Evolutionary conservation across 2,797 vertebrate species (phyloP), one percentile per base, ranked within the genome.

Genomic region (Gymnocypris eckloni): DNA sequence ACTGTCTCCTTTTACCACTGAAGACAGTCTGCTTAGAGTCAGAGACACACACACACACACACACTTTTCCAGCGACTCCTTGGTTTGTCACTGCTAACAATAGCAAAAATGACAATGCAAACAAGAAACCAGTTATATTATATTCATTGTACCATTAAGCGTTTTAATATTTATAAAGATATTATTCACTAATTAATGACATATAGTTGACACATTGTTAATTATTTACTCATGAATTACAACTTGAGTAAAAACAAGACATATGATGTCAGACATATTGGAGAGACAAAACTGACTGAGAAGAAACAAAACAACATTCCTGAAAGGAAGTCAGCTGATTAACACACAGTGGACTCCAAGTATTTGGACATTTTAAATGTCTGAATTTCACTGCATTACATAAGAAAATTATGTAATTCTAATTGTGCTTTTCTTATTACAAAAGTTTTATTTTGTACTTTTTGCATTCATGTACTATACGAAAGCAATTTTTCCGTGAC

Each of bases 21-120:
- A n/a, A 69, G 28, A 81, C 45, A 71, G 33, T 71, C 48, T 13
- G 28, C 45, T 81, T 9, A 4, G 33, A 70, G 45, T 81, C 28
- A 80, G 39, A 16, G 61, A 6, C 13, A 28, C 13, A 72, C 8
- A 64, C 37, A 71, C 37, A 71, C 8, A 70, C 20, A 41, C 25
- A 28, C 18, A 54, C 8, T 59, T 59, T 59, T 22, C 56, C 22
- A 59, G 56, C 56, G 0, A 28, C 22, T 15, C 25, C 45, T 48
- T 76, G 33, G 13, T 64, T 48, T 66, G 41, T n/a, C 43, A 48
- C 18, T 48, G n/a, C 54, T 6, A 83, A 37, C 79, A 69, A 52
- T 69, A 48, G 67, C 25, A 67, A 80, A 45, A 69, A 81, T n/a
- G 28, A 81, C 79, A 50, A 70, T 11, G 13, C 25, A 66, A 66